Evolutionary conservation across 2,888 invertebrate species (phyloP), one percentile per base, ranked within the genome.

Genomic region (Scaptomyza cyrtandrae): DNA sequence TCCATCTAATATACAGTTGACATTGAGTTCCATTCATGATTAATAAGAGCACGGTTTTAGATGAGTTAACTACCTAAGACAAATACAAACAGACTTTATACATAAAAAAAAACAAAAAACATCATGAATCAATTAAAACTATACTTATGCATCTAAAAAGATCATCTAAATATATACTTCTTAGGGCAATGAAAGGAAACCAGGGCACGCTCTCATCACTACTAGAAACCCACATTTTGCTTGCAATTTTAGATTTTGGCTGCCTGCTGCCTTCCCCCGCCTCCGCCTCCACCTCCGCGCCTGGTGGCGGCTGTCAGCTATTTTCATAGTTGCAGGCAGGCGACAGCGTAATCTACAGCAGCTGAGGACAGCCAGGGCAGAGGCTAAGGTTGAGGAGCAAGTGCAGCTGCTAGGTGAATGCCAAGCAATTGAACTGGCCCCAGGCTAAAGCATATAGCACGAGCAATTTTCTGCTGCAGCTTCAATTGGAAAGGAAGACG

Each of bases 261-360:
- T 60, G 49, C 44, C 41, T 52, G 67, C 56, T 60, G 49, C 44
- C 41, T 52, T 27, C 62, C 49, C 19, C 19, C 19, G 19, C 52
- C 52, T 27, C 27, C 14, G 27, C 56, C 49, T 16, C 37, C 24
- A 14, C 24, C n/a, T 13, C 24, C 10, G 3, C 27, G 27, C 11
- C 13, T 29, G 16, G 13, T 50, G 69, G 69, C 49, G 68, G 48
- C 66, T 75, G 75, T 78, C 81, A 80, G 84, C 63, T 77, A 61
- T 71, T 82, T 79, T 80, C 69, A 79, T 79, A 80, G 80, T 74
- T 66, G 69, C 65, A 60, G 46, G 56, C 68, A 69, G 76, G 69
- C 75, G 75, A 75, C 75, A 75, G 71, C 54, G 60, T 75, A 75
- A 75, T 75, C 75, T 75, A 75, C 66, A 46, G 60, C 24, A 19